phyloP scores from a whole-genome alignment of 2,797 vertebrate genomes.

The Enteromius viviparus region DNA sequence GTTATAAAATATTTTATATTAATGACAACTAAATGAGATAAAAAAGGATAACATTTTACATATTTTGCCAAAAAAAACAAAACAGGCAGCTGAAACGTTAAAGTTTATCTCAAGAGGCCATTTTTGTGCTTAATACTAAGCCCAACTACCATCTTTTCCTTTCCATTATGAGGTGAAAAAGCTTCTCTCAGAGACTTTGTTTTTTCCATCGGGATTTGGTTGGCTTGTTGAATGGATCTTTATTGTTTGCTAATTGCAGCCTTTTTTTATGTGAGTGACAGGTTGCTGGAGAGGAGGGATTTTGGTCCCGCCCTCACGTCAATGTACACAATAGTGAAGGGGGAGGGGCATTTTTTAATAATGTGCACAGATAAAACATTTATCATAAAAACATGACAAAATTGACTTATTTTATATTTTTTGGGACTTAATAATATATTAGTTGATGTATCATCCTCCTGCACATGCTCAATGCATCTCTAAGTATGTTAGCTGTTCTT shows the following conservation, averaged over 20 bases:
- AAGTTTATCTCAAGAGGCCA: neutral
- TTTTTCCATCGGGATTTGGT: neutral
- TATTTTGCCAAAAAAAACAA: neutral
- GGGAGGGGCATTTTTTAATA: neutral
- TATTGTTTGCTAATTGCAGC: neutral
- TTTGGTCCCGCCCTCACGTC: neutral
- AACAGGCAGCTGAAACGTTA: neutral
- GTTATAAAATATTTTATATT: neutral
- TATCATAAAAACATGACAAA: neutral
- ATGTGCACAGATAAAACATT: neutral
- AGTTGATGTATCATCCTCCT: neutral
- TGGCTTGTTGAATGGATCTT: neutral
- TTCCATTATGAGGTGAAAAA: neutral
- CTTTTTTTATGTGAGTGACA: neutral
- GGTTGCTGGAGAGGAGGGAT: neutral
- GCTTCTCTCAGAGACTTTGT: neutral
- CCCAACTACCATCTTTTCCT: neutral
- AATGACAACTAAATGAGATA: neutral
- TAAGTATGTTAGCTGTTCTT: neutral
- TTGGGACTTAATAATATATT: neutral
- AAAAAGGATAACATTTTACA: neutral
- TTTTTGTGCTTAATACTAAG: neutral
- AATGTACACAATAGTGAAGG: neutral
- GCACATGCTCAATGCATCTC: neutral
- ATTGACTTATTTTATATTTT: neutral